Base-by-base conservation (phyloP, 2,797 vertebrate species). In the Crypturellus tataupa region DNA sequence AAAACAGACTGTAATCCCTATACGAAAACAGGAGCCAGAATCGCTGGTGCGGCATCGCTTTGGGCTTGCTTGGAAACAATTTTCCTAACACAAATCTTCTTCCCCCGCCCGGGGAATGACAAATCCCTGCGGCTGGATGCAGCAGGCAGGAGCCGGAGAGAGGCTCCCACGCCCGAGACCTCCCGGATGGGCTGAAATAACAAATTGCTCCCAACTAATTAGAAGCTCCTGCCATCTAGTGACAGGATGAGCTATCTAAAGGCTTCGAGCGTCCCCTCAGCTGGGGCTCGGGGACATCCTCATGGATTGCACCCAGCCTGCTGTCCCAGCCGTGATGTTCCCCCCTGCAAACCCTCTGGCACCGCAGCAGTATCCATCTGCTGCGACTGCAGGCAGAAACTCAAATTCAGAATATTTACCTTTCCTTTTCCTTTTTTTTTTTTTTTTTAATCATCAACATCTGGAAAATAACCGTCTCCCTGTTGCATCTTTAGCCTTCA, bases 141-240 rank as follows among this genome's bases (percentile, higher is more conserved):
- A 72, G 35, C 12, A 13, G 49, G 49, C 24, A 14, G 49, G 23
- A 8, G 49, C 49, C 24, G 49, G 19, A 46, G 44, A 23, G 12
- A 21, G 24, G 49, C 24, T 13, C 49, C 49, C 10, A 12, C 49
- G 13, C 49, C 24, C 42, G 17, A 44, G 16, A 44, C 42, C 53
- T 80, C 68, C 12, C 46, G 37, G 58, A 88, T 40, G 44, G 85
- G 59, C 33, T 81, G 55, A 86, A 89, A 73, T 31, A 78, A 27
- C 68, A 89, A 64, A 85, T 75, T 53, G n/a, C 58, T 37, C 39
- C 39, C 58, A 62, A 95, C 89, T 95, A 88, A 94, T 95, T 96
- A 94, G 87, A 96, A 93, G 35, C 89, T 53, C 89, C 85, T 96
- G 96, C 94, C 90, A 96, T 87, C 95, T 95, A 94, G 94, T 95